Evolutionary conservation across 2,888 invertebrate genomes (phyloP).

Genomic region (Hyposoter didymator): DNA sequence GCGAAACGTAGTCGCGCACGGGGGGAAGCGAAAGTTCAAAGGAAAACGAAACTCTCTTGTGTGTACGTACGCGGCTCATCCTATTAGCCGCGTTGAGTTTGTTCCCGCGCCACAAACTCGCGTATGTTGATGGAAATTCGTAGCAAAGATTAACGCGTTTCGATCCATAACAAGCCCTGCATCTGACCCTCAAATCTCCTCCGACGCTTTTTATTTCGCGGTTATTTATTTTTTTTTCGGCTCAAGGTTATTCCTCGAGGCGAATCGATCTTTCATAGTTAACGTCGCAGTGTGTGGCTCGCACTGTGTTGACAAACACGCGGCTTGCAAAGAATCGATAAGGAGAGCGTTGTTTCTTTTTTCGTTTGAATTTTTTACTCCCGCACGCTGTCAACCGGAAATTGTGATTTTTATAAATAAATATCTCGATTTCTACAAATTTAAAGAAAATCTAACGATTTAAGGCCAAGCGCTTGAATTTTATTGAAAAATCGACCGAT

Average conservation of each 20-base stretch:
- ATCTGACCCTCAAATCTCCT: not conserved
- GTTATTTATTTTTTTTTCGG: not conserved
- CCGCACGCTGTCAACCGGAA: too few species aligned
- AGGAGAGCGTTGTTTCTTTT: not conserved
- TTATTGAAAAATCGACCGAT: not conserved
- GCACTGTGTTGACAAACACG: not conserved
- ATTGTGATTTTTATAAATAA: too few species aligned
- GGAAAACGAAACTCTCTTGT: conserved; percentile 10
- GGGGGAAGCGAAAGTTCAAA: conserved; percentile 24
- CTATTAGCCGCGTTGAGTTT: not conserved
- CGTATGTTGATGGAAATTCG: conserved; percentile 24
- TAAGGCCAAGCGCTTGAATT: too few species aligned
- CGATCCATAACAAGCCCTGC: conserved; percentile 41
- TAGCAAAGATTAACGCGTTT: conserved; percentile 34
- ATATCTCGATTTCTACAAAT: too few species aligned
- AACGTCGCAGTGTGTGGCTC: not conserved
- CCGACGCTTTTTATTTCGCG: not conserved
- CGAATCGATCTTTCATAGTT: conserved; percentile 21
- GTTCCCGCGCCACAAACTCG: too few species aligned
- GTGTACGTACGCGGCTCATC: not conserved
- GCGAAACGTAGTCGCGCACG: not conserved
- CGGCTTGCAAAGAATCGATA: conserved; percentile 15
- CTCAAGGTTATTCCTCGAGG: conserved; percentile 16
- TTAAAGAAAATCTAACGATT: too few species aligned
- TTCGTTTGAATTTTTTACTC: not conserved